Conservation (phyloP, 2,888 invertebrate genomes). For the Morpho deidamia region DNA sequence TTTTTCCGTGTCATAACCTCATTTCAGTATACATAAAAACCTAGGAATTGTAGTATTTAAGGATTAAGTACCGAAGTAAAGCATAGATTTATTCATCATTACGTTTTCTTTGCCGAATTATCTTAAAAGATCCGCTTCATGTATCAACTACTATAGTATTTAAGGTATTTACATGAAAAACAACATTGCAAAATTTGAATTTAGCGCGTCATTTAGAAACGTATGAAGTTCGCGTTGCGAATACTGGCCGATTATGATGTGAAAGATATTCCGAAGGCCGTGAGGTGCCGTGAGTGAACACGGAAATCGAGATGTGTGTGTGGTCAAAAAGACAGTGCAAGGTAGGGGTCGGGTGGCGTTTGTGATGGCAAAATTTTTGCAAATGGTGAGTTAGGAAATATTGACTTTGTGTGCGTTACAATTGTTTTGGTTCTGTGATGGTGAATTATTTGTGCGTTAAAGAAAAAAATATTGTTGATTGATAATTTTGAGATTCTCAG, state of each 20-base stretch:
- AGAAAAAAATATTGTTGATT: conserved; percentile 64
- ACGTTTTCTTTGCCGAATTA: too few relatives aligned
- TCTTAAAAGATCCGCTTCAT: too few relatives aligned
- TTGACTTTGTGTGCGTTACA: conserved; percentile 53
- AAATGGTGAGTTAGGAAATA: conserved; percentile 84
- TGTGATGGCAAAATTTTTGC: conserved; percentile 88
- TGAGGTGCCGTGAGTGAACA: conserved; percentile 73
- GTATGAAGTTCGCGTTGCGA: conserved; percentile 79
- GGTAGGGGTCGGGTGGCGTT: conserved; percentile 87
- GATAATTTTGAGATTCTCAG: conserved; percentile 65
- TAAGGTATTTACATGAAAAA: conserved; percentile 6
- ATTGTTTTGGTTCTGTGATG: conserved; percentile 57
- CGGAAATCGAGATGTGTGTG: conserved; percentile 79
- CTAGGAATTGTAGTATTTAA: neutral
- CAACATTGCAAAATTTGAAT: conserved; percentile 56
- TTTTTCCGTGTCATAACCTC: conserved; percentile 58
- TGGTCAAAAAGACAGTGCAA: conserved; percentile 84
- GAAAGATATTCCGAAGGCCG: conserved; percentile 82
- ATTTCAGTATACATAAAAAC: conserved; percentile 27
- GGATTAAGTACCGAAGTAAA: too few relatives aligned
- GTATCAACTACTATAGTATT: neutral
- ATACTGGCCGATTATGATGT: conserved; percentile 80
- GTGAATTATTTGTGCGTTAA: conserved; percentile 61
- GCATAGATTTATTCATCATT: too few relatives aligned
- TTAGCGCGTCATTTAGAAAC: conserved; percentile 66